Percentiles rank a stretch among this genome's conserved stretches.
phyloP scores from a whole-genome alignment of 2,797 vertebrate species.

The Melanotaenia trifasciata region DNA sequence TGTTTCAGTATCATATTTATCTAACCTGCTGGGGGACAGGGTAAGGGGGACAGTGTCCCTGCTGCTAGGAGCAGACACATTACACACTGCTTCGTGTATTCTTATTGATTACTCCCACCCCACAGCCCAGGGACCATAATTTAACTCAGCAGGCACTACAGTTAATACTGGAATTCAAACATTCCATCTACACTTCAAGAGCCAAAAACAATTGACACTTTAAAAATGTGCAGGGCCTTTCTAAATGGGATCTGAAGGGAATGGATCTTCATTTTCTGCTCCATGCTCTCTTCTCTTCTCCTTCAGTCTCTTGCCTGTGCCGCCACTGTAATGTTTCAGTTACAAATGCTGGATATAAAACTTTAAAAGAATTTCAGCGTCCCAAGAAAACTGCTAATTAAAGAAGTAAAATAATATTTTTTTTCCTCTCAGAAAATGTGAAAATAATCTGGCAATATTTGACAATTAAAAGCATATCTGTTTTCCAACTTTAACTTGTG shows the following conservation, averaged over 20 bases:
- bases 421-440: neutral
- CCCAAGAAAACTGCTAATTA: constrained; percentile 30
- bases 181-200: constrained; percentile 87
- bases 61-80: constrained; percentile 94
- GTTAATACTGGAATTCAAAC: constrained; percentile 88
- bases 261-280: constrained; percentile 75
- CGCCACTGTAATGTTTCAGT: constrained; percentile 47
- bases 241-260: constrained; percentile 84
- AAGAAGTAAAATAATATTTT: neutral
- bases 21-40: constrained; percentile 96
- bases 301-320: constrained; percentile 43
- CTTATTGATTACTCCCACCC: constrained; percentile 97
- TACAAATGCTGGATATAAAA: constrained; percentile 42
- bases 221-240: constrained; percentile 82
- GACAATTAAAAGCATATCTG: neutral
- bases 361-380: constrained; percentile 39
- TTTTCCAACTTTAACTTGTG: constrained; percentile 4
- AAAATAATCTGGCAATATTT: neutral
- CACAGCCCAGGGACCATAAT: constrained; percentile 94
- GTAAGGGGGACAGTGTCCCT: constrained; percentile 90
- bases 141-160: constrained; percentile 95
- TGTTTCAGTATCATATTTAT: constrained; percentile 96
- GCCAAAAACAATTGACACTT: constrained; percentile 87
- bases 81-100: constrained; percentile 93
- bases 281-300: constrained; percentile 28